Base-by-base conservation (phyloP, 1,140 invertebrate species). In the Caenorhabditis remanei region DNA sequence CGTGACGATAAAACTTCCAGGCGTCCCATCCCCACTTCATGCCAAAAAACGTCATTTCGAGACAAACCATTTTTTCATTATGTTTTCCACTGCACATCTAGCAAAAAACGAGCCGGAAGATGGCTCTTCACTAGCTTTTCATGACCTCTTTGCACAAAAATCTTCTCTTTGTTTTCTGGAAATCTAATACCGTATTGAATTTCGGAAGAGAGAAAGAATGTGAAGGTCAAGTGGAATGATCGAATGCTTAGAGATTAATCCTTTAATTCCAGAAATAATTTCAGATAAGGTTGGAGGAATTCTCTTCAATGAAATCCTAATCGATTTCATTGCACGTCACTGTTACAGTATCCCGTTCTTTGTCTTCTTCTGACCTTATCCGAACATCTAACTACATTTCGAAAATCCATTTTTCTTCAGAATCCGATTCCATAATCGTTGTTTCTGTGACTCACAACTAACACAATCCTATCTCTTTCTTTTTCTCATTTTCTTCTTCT, bases 1-100 rank as follows among this genome's bases (percentile, higher is more conserved):
- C 71, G 71, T 79, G 71, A 79, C 71, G 46, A 79, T 79, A 79
- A 79, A 79, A 79, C 21, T 79, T 79, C 65, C 71, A 79, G 46
- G 21, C 61, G 61, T 63, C 61, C 61, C 61, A 19, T 46, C 16
- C 40, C 43, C 4, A 46, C 71, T 50, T 50, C 41, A 32, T n/a
- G 5, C 0, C 8, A 4, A 4, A 32, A 79, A 53, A 79, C 71
- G 71, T 79, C 71, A 79, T 79, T 79, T 24, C 46, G 46, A 53
- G 71, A 79, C 71, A 1, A 79, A 7, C 16, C 13, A 8, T 50
- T 43, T 79, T 79, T 53, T 79, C 71, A 71, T 71, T 71, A 71
- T 46, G 65, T 71, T 16, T n/a, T 65, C 21, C 50, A 19, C 41
- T 46, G 11, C 14, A 46, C 8, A 9, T 32, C 24, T 1, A 7